Conservation (phyloP, 2,888 invertebrate genomes). For the Eupithecia insigniata region DNA sequence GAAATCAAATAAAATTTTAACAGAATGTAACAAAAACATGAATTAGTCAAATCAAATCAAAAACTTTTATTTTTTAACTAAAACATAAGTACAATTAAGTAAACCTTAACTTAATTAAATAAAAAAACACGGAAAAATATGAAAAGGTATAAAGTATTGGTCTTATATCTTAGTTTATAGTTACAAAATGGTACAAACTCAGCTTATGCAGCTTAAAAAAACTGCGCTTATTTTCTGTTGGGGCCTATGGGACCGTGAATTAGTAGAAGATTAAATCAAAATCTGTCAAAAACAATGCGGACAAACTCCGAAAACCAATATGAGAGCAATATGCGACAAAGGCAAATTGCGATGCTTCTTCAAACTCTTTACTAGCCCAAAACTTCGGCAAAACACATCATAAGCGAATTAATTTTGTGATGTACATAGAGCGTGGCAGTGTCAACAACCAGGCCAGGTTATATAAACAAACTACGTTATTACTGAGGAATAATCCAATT, state of each 20-base stretch:
- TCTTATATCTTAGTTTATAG: too few relatives aligned
- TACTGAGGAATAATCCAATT: constrained; percentile 13
- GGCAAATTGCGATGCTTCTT: not conserved
- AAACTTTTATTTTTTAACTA: too few relatives aligned
- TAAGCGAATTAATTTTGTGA: constrained; percentile 26
- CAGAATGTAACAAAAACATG: not conserved
- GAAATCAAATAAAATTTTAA: not conserved
- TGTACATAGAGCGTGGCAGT: not conserved
- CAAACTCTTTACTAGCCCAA: not conserved
- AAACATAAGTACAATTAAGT: too few relatives aligned
- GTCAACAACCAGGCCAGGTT: not conserved
- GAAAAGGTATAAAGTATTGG: too few relatives aligned
- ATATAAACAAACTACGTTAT: constrained; percentile 1
- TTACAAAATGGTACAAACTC: too few relatives aligned
- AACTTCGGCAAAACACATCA: constrained; percentile 17
- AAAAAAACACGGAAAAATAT: too few relatives aligned
- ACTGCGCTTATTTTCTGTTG: too few relatives aligned
- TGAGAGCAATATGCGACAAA: not conserved
- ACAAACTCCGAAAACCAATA: constrained; percentile 2
- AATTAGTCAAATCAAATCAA: too few relatives aligned
- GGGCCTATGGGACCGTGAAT: too few relatives aligned
- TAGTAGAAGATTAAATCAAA: not conserved
- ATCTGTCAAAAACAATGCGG: not conserved
- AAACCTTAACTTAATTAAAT: too few relatives aligned
- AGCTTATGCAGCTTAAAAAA: too few relatives aligned